Conservation (phyloP, 2,888 invertebrate genomes). For the Aricia artaxerxes region DNA sequence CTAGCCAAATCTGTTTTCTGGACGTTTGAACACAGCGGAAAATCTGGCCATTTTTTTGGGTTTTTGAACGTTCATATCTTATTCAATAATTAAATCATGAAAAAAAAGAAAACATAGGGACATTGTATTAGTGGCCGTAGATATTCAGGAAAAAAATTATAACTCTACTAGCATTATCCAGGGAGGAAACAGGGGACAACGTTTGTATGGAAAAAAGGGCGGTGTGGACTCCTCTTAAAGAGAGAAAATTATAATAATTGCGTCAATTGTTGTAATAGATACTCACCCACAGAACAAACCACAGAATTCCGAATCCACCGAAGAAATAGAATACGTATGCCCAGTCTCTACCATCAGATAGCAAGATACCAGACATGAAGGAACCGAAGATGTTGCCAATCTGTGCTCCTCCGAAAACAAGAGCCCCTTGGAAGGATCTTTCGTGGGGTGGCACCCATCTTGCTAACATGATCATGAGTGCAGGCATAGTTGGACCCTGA, state of each 20-base stretch:
- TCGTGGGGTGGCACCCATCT: conserved; percentile 82
- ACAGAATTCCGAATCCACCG: conserved; percentile 76
- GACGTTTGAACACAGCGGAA: too few relatives aligned
- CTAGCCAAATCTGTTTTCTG: too few relatives aligned
- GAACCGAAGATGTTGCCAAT: conserved; percentile 80
- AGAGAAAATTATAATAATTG: not conserved
- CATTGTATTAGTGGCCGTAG: too few relatives aligned
- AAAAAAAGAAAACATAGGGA: too few relatives aligned
- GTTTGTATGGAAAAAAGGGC: too few relatives aligned
- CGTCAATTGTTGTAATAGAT: not conserved
- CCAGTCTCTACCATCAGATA: conserved; percentile 76
- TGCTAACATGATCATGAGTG: conserved; percentile 82
- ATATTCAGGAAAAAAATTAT: too few relatives aligned
- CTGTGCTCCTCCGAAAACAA: conserved; percentile 82
- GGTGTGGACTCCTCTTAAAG: too few relatives aligned
- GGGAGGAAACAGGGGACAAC: too few relatives aligned
- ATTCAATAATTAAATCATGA: too few relatives aligned
- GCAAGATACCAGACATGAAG: conserved; percentile 74
- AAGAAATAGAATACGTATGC: conserved; percentile 81
- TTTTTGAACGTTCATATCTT: too few relatives aligned
- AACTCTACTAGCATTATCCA: too few relatives aligned
- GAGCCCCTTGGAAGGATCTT: conserved; percentile 78
- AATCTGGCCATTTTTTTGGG: too few relatives aligned
- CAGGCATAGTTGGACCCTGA: conserved; percentile 87
- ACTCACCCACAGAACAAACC: conserved; percentile 77